Conservation (phyloP, 2,888 invertebrate genomes). For the Trachelus tabidus region DNA sequence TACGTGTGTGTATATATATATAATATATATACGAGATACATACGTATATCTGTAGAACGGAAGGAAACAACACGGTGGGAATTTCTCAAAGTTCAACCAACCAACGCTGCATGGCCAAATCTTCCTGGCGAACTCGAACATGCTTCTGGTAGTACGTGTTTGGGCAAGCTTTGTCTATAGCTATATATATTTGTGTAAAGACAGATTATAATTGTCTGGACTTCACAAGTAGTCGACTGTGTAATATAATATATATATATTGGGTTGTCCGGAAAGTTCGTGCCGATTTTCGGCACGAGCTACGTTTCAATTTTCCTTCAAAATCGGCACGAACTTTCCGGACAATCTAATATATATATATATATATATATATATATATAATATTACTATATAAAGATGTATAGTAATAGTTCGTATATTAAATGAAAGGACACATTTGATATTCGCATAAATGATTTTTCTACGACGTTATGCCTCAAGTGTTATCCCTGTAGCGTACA, state of each 20-base stretch:
- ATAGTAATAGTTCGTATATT: background rate
- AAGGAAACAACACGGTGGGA: background rate
- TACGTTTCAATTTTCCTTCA: no score
- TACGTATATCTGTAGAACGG: background rate
- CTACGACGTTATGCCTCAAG: slow-evolving; percentile 28
- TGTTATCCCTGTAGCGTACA: slow-evolving; percentile 17
- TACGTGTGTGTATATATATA: background rate
- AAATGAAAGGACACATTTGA: background rate
- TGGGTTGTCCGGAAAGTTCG: no score
- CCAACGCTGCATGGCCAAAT: background rate
- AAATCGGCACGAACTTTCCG: no score
- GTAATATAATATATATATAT: background rate
- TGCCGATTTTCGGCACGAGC: no score
- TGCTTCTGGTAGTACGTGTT: background rate
- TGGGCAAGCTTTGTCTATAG: background rate
- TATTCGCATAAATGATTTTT: slow-evolving; percentile 52
- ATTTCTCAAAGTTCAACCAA: background rate
- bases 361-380: no score
- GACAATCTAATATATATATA: no score
- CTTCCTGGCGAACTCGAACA: background rate
- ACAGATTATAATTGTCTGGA: background rate
- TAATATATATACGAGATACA: background rate
- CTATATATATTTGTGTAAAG: background rate
- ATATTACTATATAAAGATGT: no score
- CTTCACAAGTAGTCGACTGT: background rate